A percentile compares a stretch with the other conserved stretches of the same genome.
Conservation (phyloP, 2,797 vertebrate species). For the Platyrinchus mystaceus region DNA sequence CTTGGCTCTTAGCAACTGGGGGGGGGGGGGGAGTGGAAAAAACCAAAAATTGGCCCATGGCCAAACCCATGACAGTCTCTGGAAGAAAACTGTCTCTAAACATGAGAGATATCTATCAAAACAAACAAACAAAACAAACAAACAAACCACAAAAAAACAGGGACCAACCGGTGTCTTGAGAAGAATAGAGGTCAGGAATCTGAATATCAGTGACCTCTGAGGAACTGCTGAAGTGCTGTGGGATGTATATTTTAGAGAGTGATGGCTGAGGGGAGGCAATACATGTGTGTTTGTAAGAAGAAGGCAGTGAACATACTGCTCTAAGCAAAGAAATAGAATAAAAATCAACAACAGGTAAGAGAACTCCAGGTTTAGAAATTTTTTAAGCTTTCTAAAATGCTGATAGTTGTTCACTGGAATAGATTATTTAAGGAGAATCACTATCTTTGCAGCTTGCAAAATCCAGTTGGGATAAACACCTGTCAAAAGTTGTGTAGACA, state of each 20-base stretch:
- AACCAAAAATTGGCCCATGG: too few relatives aligned
- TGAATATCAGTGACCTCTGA: neutral
- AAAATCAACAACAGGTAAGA: neutral
- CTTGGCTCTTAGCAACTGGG: too few relatives aligned
- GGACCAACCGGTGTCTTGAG: neutral
- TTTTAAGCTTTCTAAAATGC: neutral
- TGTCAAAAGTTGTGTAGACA: neutral
- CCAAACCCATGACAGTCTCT: too few relatives aligned
- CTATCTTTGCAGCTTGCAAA: neutral
- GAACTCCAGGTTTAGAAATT: neutral
- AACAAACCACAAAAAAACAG: too few relatives aligned
- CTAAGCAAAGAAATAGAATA: neutral
- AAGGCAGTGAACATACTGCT: neutral
- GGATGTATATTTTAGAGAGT: neutral
- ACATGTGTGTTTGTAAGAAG: neutral
- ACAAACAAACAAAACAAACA: neutral
- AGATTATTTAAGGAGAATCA: neutral
- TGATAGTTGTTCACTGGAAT: neutral
- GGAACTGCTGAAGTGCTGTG: neutral
- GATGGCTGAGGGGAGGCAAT: neutral
- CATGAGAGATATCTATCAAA: neutral
- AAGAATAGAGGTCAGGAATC: neutral
- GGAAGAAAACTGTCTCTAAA: neutral
- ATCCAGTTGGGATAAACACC: neutral
- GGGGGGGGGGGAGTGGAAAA: too few relatives aligned